Conservation (phyloP, 1,140 invertebrate species). For the Drosophila athabasca region DNA sequence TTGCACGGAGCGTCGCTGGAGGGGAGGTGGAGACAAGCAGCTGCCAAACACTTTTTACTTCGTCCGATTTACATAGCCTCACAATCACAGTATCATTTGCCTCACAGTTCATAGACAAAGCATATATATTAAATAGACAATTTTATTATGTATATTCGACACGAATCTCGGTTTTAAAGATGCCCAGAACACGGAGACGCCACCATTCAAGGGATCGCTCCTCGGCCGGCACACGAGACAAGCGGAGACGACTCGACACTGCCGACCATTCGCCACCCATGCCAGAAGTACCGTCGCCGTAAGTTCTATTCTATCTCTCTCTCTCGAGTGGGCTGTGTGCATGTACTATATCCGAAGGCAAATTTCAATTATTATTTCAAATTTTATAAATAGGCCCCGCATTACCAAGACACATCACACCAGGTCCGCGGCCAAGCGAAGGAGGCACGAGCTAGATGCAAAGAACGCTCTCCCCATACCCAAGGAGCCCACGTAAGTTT, state of each 20-base stretch:
- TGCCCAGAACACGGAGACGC: conserved; percentile 91
- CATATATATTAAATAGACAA: too few species aligned
- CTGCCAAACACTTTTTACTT: conserved; percentile 5
- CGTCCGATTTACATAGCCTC: neutral
- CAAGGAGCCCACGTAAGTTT: conserved; percentile 82
- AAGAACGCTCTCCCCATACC: conserved; percentile 80
- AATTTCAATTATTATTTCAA: conserved; percentile 22
- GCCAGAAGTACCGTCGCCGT: conserved; percentile 75
- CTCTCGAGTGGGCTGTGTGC: conserved; percentile 4
- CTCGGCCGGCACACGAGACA: conserved; percentile 85
- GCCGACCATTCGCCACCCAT: conserved; percentile 75
- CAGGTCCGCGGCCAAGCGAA: conserved; percentile 85
- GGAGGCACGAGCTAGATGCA: conserved; percentile 85
- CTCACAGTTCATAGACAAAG: conserved; percentile 7
- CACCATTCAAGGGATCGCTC: conserved; percentile 89
- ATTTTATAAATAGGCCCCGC: conserved; percentile 70
- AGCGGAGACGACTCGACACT: conserved; percentile 85
- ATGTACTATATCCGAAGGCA: conserved; percentile 18
- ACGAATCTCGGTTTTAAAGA: conserved; percentile 84
- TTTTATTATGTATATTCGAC: conserved; percentile 1
- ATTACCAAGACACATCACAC: conserved; percentile 75
- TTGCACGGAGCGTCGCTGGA: conserved; percentile 7
- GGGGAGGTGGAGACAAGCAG: conserved; percentile 6
- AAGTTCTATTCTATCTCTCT: conserved; percentile 53
- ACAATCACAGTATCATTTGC: conserved; percentile 13